Base-by-base conservation (phyloP, 1,140 invertebrate species). In the Rhynchophorus ferrugineus region DNA sequence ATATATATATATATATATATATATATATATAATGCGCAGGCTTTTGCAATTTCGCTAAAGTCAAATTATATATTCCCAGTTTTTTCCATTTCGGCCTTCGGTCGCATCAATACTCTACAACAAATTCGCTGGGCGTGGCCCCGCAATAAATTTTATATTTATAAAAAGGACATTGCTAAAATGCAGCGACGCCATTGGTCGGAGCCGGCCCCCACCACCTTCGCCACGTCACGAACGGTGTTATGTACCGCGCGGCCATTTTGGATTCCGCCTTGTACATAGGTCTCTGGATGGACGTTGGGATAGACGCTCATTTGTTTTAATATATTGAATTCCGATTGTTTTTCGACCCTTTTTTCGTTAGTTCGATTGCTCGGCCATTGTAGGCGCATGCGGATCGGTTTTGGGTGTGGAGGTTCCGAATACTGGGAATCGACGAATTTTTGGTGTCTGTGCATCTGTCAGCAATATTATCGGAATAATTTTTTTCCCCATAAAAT, bases 141-240 rank as follows among this genome's bases (percentile, higher is more conserved):
- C 11, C 9, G 43, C 51, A 46, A 53, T 53, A 53, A 53, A 53
- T 53, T 53, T 34, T 46, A 53, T 53, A 53, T 53, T 52, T 53
- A 41, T 53, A 53, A 53, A 52, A 53, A 53, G 13, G n/a, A n/a
- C 11, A 22, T 35, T 24, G 24, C 49, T 37, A 51, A 51, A 51
- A 34, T 51, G 49, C 49, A 51, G 44, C 20, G 29, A 22, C 14
- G 7, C 21, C 14, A 53, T 53, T 53, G 51, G 51, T 20, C 41
- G 13, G 21, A 7, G 17, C 13, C 18, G 11, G 3, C 45, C 45
- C 7, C 41, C 20, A 13, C 41, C 17, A 38, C 29, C 41, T 43
- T 17, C 49, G 14, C 34, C 47, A 20, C 47, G 38, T 48, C 46
- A 21, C 47, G 11, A 9, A 34, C 43, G n/a, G 20, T 44, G 35